Evolutionary conservation across 1,140 invertebrate species (phyloP).

Genomic region (Brachionus plicatilis): DNA sequence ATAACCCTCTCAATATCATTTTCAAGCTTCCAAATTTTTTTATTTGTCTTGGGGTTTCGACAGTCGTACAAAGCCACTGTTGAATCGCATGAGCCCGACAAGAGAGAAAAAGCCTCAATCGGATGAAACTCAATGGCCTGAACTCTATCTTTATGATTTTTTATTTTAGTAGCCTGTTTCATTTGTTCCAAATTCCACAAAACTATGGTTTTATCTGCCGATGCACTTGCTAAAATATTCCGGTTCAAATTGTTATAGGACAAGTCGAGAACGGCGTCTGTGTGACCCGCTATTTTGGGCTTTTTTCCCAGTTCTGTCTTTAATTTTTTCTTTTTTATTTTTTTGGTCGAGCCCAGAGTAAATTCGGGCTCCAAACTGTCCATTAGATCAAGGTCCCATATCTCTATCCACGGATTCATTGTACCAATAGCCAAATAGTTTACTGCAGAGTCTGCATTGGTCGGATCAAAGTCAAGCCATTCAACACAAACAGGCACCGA

Average conservation of each 20-base stretch:
- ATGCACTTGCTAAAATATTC: conserved; percentile 20
- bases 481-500: conserved; percentile 12
- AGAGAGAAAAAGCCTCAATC: background rate
- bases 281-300: background rate
- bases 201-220: conserved; percentile 16
- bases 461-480: conserved; percentile 30
- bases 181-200: conserved; percentile 31
- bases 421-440: conserved; percentile 35
- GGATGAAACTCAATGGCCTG: conserved; percentile 28
- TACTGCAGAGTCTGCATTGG: background rate
- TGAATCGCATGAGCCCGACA: conserved; percentile 19
- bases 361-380: conserved; percentile 2
- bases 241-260: conserved; percentile 7
- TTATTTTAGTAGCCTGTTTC: conserved; percentile 13
- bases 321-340: conserved; percentile 28
- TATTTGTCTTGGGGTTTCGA: background rate
- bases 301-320: conserved; percentile 12
- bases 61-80: conserved; percentile 6
- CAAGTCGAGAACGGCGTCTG: conserved; percentile 6
- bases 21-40: conserved; percentile 30
- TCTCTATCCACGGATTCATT: conserved; percentile 28
- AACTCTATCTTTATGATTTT: conserved; percentile 34
- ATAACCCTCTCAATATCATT: conserved; percentile 6
- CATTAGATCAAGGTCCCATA: conserved; percentile 38
- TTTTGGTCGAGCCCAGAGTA: conserved; percentile 6